Conservation (phyloP, 2,888 invertebrate genomes). For the Hemicrepidius hirtus region DNA sequence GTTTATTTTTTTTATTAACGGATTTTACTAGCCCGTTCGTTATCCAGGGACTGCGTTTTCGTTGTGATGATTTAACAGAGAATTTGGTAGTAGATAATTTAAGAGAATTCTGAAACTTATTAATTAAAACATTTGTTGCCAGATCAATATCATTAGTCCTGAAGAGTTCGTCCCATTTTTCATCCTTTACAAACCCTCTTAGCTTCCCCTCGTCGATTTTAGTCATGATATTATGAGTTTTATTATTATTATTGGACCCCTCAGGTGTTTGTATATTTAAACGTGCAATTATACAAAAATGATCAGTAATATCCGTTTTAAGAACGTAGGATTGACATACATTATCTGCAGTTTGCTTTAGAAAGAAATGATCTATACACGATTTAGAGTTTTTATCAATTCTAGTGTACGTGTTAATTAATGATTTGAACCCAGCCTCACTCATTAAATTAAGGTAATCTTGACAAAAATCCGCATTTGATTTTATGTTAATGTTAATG, state of each 20-base stretch:
- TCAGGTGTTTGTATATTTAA: no score
- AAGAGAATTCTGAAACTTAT: neutral
- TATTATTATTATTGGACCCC: no score
- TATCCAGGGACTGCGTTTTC: neutral
- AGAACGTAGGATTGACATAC: neutral
- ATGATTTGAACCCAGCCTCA: neutral
- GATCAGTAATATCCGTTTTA: neutral
- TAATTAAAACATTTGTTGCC: no score
- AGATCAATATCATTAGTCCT: neutral
- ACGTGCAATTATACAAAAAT: neutral
- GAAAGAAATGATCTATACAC: neutral
- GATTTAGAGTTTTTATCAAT: neutral
- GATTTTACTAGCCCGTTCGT: neutral
- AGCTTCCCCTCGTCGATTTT: neutral
- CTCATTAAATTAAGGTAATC: neutral
- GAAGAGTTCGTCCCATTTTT: neutral
- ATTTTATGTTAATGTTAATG: neutral
- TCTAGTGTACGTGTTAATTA: neutral
- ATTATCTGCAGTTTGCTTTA: neutral
- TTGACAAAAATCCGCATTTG: neutral
- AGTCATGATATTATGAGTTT: no score
- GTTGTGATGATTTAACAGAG: no score
- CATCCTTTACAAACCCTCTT: neutral
- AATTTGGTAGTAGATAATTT: no score
- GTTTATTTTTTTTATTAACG: neutral